Evolutionary conservation across 2,797 vertebrate species (phyloP).

Genomic region (Triplophysa bombifrons): DNA sequence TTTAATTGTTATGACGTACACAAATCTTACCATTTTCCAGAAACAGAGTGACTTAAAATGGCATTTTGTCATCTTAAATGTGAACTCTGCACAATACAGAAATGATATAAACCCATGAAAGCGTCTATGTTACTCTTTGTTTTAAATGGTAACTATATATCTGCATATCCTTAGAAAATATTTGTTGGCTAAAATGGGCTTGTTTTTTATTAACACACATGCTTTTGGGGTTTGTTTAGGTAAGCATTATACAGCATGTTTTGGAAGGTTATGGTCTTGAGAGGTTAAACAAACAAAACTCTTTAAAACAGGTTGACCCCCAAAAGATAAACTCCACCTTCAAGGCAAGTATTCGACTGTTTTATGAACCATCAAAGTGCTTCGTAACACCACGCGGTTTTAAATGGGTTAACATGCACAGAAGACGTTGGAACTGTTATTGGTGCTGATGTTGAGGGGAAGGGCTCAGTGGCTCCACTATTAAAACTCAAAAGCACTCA

Average conservation of each 20-base stretch:
- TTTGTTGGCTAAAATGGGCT: not conserved
- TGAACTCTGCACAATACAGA: not conserved
- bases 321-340: not conserved
- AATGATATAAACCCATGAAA: not conserved
- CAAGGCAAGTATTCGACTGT: conserved; percentile 3
- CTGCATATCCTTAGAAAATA: not conserved
- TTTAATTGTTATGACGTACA: not conserved
- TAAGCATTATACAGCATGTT: too few relatives aligned
- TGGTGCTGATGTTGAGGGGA: conserved; percentile 47
- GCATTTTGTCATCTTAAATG: not conserved
- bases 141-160: not conserved
- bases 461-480: conserved; percentile 32
- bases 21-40: too few relatives aligned
- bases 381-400: not conserved
- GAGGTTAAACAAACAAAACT: not conserved
- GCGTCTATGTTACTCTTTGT: not conserved
- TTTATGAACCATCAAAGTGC: conserved; percentile 27
- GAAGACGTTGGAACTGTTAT: conserved; percentile 3
- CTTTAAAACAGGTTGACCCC: not conserved
- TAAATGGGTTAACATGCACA: conserved; percentile 3
- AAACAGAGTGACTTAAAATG: not conserved
- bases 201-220: too few relatives aligned
- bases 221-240: too few relatives aligned
- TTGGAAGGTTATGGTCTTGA: not conserved
- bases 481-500: conserved; percentile 19